Conservation (phyloP, 2,113 vertebrate genomes). For the Ammodytes marinus region DNA sequence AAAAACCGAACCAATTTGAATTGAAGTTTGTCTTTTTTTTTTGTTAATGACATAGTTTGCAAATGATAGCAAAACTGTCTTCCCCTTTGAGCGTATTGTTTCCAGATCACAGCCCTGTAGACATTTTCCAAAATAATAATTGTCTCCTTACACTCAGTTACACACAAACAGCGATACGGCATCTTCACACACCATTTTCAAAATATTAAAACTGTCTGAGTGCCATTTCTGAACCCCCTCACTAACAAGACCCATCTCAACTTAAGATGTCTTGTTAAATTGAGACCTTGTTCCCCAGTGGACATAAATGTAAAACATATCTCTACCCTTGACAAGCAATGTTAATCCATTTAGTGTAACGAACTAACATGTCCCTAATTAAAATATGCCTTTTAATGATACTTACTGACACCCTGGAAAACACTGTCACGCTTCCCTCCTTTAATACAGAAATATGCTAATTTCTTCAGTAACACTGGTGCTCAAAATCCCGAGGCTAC, state of each 20-base stretch:
- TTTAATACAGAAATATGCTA: slow-evolving; percentile 88
- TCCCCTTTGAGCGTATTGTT: slow-evolving; percentile 44
- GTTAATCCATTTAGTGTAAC: slow-evolving; percentile 88
- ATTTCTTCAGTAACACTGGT: slow-evolving; percentile 87
- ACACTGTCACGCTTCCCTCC: slow-evolving; percentile 85
- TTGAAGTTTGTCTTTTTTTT: slow-evolving; percentile 36
- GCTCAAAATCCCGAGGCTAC: slow-evolving; percentile 81
- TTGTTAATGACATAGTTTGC: slow-evolving; percentile 35
- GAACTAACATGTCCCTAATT: slow-evolving; percentile 88
- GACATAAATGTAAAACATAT: slow-evolving; percentile 85
- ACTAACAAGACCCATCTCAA: slow-evolving; percentile 77
- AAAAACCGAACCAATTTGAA: slow-evolving; percentile 30
- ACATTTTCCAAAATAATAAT: slow-evolving; percentile 60
- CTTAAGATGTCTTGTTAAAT: slow-evolving; percentile 81
- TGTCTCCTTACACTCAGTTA: slow-evolving; percentile 61
- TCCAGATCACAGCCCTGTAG: slow-evolving; percentile 55
- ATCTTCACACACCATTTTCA: slow-evolving; percentile 48
- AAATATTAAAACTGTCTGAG: slow-evolving; percentile 73
- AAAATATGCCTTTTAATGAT: slow-evolving; percentile 89
- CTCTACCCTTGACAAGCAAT: slow-evolving; percentile 85
- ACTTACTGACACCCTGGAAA: slow-evolving; percentile 85
- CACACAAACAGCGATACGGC: slow-evolving; percentile 54
- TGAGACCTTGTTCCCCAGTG: slow-evolving; percentile 83
- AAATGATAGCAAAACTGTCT: slow-evolving; percentile 53
- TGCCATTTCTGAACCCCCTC: slow-evolving; percentile 63